Evolutionary conservation across 2,888 invertebrate species (phyloP), one percentile per base, ranked within the genome.

Genomic region (Eilema depressum): DNA sequence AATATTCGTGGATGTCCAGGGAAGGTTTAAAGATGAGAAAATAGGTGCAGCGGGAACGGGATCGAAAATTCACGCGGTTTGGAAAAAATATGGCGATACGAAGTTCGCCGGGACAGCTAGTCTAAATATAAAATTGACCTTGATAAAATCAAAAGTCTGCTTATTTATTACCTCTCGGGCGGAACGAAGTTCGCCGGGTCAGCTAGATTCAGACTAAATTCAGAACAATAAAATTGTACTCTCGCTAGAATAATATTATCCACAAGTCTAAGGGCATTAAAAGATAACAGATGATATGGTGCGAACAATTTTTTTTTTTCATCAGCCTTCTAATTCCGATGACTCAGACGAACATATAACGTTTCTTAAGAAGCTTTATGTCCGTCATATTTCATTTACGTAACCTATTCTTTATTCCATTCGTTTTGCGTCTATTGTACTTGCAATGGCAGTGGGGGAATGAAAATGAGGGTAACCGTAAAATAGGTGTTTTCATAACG

Each of bases 351-450:
- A 78, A 83, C 75, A 76, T 17, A 73, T 76, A 76, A 75, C 74
- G 73, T 70, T 77, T 67, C 67, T 41, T 20, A 63, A 72, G 73
- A 66, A 71, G 66, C 70, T 79, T 78, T 72, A 77, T 75, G 69
- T 71, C 60, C 68, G 67, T 77, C 74, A 75, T 82, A 77, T 81
- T 83, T 83, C 74, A 78, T 73, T 73, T 59, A 68, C 62, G 74
- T 75, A 70, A 63, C 10, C 30, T 66, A 57, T 57, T 66, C 57
- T 63, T 72, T 77, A 72, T 73, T 72, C 66, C 62, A 66, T 66
- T 80, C 62, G 53, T 65, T 68, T 60, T 67, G 23, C 59, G 57
- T 78, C 68, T 68, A 69, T 76, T 80, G 76, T 80, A 70, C 71
- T 78, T 68, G 68, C 71, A 64, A 73, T 73, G 71, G 73, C 62